Evolutionary conservation across 2,797 vertebrate genomes (phyloP), one percentile per base, ranked within the genome.

Genomic region (Sphaeramia orbicularis): DNA sequence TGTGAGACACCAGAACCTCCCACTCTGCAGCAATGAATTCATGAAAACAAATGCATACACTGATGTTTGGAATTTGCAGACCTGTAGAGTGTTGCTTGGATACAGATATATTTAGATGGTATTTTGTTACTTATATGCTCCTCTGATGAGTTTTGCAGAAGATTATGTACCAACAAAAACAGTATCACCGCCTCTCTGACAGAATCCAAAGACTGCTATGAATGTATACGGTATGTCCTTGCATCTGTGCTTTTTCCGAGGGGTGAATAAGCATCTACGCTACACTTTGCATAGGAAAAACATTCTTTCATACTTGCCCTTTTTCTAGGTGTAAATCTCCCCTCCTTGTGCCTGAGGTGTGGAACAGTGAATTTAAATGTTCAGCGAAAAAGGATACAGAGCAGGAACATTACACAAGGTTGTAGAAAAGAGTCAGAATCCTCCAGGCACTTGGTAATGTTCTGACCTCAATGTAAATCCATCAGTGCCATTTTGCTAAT

Each of bases 401-500:
- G 69, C 65, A 35, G 51, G 64, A 85, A 82, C 65, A 63, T 85
- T 81, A 68, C 78, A 71, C 86, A 84, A 78, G 85, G 78, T 80
- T 86, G 76, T 63, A 65, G 73, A 80, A 75, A 66, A 62, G 66
- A 82, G 73, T 66, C 52, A 12, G 49, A 62, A 57, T 86, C 86
- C 87, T 86, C 60, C 42, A 41, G 86, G 84, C 80, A 11, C 58
- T 67, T 11, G 43, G 62, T 85, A 85, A 89, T 86, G 77, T 73
- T 89, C 79, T 86, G 83, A 89, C 89, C 87, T 73, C 71, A 24
- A 37, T 84, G 76, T 86, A 85, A 87, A 91, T 89, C 87, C 86
- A 85, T 85, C 87, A 89, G 77, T 88, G 87, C 81, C 84, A 80
- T 89, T 88, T 77, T 80, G 82, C 72, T 90, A 90, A 91, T 90